Evolutionary conservation across 1,140 invertebrate species (phyloP).

Genomic region (Drosophila setifemur): DNA sequence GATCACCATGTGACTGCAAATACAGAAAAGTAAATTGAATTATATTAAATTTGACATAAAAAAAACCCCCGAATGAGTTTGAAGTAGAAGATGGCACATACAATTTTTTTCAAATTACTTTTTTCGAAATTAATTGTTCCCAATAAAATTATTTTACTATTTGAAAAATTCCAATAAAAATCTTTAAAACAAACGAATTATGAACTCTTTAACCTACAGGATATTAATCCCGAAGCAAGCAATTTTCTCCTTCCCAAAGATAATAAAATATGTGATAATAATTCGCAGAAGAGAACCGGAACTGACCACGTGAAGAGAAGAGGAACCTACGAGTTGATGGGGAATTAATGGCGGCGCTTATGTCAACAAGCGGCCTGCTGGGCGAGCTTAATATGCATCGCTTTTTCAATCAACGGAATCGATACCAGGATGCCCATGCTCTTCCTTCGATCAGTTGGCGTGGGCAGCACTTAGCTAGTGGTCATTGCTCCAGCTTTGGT

Average conservation of each 20-base stretch:
- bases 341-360: slow-evolving; percentile 72
- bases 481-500: slow-evolving; percentile 32
- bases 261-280: background rate
- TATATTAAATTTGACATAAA: too few species aligned
- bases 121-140: too few species aligned
- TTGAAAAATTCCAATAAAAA: too few species aligned
- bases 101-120: too few species aligned
- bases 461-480: slow-evolving; percentile 55
- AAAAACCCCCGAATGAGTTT: too few species aligned
- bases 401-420: slow-evolving; percentile 47
- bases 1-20: slow-evolving; percentile 83
- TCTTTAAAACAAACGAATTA: too few species aligned
- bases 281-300: background rate
- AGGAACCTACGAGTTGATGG: slow-evolving; percentile 8
- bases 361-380: slow-evolving; percentile 67
- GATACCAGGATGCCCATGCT: background rate
- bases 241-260: too few species aligned
- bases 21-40: background rate
- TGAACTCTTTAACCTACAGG: too few species aligned
- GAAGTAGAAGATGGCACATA: too few species aligned
- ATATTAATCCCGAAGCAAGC: too few species aligned
- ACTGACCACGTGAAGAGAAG: too few species aligned
- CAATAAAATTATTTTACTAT: too few species aligned
- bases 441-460: slow-evolving; percentile 18
- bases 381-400: slow-evolving; percentile 40